Conservation (phyloP, 1,140 invertebrate genomes). For the Triops longicaudatus region DNA sequence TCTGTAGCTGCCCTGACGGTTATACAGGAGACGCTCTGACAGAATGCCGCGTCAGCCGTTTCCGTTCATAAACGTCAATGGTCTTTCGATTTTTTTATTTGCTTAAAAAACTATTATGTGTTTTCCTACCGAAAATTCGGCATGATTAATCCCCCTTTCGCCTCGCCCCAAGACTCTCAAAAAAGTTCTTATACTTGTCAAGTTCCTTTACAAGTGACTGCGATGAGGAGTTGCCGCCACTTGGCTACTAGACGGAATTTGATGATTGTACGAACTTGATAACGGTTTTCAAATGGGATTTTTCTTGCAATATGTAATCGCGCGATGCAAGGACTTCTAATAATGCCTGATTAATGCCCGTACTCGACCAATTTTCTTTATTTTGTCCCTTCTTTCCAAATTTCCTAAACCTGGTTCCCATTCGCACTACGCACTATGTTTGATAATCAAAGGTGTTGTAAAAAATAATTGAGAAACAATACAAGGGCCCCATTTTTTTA, state of each 20-base stretch:
- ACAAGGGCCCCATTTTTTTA: background rate
- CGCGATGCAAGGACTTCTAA: background rate
- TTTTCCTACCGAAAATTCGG: background rate
- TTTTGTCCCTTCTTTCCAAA: no score
- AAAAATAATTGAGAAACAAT: slow-evolving; percentile 13
- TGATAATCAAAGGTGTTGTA: background rate
- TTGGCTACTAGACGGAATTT: background rate
- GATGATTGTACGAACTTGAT: background rate
- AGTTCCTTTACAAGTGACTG: background rate
- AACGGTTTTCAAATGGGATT: background rate
- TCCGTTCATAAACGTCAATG: background rate
- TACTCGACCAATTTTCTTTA: background rate
- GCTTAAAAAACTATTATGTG: background rate
- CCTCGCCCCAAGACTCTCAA: background rate
- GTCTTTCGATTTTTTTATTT: background rate
- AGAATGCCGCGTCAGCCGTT: slow-evolving; percentile 40
- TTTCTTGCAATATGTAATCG: background rate
- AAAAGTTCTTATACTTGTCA: background rate
- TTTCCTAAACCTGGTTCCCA: background rate
- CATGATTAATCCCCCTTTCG: background rate
- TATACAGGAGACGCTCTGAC: slow-evolving; percentile 69
- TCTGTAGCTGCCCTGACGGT: slow-evolving; percentile 73
- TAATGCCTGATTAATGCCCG: slow-evolving; percentile 2
- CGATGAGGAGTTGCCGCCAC: background rate
- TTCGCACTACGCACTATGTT: background rate